These are phyloP conservation scores for Danaus chrysippus DNA, from an alignment of 2,888 invertebrate species.

Conservation along the genomic window DNA sequence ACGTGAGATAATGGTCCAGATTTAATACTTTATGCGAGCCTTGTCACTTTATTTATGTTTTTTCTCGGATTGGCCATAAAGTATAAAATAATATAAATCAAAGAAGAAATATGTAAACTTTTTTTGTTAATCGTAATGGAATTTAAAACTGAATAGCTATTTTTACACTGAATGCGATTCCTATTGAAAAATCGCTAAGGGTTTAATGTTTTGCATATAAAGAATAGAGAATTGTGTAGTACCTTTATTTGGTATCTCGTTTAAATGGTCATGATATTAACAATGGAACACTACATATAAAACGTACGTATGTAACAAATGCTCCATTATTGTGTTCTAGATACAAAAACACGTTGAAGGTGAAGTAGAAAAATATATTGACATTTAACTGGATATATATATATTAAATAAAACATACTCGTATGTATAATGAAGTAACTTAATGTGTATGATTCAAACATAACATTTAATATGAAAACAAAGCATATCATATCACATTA, in stretches of 20 bases:
- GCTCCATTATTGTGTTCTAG: background rate
- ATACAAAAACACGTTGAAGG: background rate
- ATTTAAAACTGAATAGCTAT: background rate
- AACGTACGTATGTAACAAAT: no score
- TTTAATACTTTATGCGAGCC: conserved; percentile 12
- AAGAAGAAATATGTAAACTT: no score
- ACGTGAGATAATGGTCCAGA: conserved; percentile 22
- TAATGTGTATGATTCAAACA: conserved; percentile 1
- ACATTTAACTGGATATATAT: background rate
- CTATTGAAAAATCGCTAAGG: background rate
- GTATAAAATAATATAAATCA: no score
- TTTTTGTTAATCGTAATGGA: no score
- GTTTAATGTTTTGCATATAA: conserved; percentile 21
- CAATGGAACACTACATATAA: background rate
- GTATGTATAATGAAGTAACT: background rate
- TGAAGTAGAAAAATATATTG: background rate
- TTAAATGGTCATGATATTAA: conserved; percentile 15
- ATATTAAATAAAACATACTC: background rate
- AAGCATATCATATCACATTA: conserved; percentile 44
- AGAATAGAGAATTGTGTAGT: conserved; percentile 18
- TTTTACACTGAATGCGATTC: background rate
- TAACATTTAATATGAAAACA: conserved; percentile 26
- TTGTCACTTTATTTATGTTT: background rate
- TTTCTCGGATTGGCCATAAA: no score
- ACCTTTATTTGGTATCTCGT: conserved; percentile 24